These are phyloP conservation scores for Drosophila prolongata DNA, from an alignment of 2,888 invertebrate species.

Conservation along the genomic window DNA sequence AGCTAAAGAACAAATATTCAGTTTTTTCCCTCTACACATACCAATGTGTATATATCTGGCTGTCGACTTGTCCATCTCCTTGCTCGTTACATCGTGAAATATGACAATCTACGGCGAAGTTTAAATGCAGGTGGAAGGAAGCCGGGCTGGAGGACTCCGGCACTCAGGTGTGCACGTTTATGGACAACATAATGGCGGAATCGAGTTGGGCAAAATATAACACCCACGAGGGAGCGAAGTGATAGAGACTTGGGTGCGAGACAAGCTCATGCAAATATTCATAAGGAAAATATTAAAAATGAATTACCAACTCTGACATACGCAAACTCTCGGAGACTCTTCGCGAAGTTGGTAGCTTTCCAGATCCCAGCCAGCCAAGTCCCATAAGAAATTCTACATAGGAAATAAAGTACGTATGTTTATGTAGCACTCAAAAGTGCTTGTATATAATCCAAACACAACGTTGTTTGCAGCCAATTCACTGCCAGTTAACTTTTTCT, in stretches of 20 bases:
- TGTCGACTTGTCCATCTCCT: slow-evolving; percentile 62
- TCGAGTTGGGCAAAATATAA: slow-evolving; percentile 64
- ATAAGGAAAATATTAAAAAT: slow-evolving; percentile 68
- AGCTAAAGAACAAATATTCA: background rate
- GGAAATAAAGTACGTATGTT: slow-evolving; percentile 4
- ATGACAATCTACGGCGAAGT: slow-evolving; percentile 61
- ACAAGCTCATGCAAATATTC: slow-evolving; percentile 54
- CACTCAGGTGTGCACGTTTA: slow-evolving; percentile 59
- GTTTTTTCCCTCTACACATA: background rate
- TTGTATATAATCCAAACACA: background rate
- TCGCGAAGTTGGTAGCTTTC: slow-evolving; percentile 2
- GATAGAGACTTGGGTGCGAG: slow-evolving; percentile 29
- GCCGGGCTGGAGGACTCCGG: slow-evolving; percentile 11
- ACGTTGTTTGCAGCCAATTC: slow-evolving; percentile 12
- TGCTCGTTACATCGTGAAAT: slow-evolving; percentile 67
- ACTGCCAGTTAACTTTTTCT: background rate
- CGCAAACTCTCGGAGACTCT: slow-evolving; percentile 8
- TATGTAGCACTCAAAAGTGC: background rate
- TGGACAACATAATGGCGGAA: slow-evolving; percentile 58
- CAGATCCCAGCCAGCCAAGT: background rate
- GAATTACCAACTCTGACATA: slow-evolving; percentile 50
- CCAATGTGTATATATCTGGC: slow-evolving; percentile 8
- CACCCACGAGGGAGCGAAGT: slow-evolving; percentile 33
- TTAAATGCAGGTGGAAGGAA: slow-evolving; percentile 20
- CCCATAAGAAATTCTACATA: background rate